Conservation (phyloP, 2,113 vertebrate genomes). For the Elachura formosa region DNA sequence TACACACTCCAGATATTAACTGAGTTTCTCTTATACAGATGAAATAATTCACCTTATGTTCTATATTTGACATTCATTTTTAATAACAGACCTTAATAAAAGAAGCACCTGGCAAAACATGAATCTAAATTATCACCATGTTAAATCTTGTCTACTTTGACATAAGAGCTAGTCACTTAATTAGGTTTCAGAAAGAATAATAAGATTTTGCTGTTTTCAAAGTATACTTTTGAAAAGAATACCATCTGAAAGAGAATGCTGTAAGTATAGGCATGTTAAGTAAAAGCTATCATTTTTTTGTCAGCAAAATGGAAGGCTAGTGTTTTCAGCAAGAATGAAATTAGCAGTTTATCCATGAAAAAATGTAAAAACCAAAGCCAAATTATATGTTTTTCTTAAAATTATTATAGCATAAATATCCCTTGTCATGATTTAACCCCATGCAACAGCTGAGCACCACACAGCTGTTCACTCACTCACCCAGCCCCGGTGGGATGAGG, state of each 20-base stretch:
- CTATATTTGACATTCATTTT: background rate
- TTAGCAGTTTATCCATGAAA: background rate
- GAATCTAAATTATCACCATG: background rate
- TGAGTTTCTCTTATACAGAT: background rate
- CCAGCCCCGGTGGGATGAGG: background rate
- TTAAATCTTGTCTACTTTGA: background rate
- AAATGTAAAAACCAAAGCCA: background rate
- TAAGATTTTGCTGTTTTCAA: background rate
- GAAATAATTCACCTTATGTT: background rate
- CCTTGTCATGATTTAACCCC: background rate
- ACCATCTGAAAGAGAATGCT: background rate
- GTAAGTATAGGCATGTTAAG: background rate
- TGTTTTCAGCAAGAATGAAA: background rate
- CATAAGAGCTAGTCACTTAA: background rate
- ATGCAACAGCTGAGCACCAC: background rate
- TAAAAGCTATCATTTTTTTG: background rate
- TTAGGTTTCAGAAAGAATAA: background rate
- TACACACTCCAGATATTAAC: background rate
- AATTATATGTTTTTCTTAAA: background rate
- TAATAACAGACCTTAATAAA: background rate
- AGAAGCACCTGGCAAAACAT: background rate
- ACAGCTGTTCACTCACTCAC: background rate
- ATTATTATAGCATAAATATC: background rate
- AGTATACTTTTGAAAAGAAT: background rate
- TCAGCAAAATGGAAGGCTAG: background rate